A percentile compares a stretch with the other conserved stretches of the same genome.
Evolutionary conservation across 1,140 invertebrate genomes (phyloP).

Genomic region (Pogonomyrmex californicus): DNA sequence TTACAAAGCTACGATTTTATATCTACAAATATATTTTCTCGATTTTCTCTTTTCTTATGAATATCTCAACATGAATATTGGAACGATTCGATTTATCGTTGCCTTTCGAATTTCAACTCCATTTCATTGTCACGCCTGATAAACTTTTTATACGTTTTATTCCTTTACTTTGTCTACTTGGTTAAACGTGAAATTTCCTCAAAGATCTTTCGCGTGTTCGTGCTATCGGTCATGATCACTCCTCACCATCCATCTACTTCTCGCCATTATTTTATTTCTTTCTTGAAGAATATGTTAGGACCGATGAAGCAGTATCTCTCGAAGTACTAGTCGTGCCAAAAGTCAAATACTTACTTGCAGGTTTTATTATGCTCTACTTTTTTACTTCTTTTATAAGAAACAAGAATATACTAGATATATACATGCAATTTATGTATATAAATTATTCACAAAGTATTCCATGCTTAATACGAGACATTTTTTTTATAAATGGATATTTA

Average conservation of each 20-base stretch:
- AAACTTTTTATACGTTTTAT: constrained; percentile 52
- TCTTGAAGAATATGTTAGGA: constrained; percentile 31
- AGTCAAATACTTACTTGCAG: constrained; percentile 3
- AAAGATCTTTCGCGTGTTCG: constrained; percentile 28
- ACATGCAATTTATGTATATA: too few species aligned
- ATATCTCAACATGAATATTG: neutral
- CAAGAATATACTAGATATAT: neutral
- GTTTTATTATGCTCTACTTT: constrained; percentile 31
- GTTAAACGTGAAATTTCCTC: constrained; percentile 60
- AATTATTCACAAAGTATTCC: too few species aligned
- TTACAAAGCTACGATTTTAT: neutral
- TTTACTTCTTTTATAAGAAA: neutral
- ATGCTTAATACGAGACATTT: neutral
- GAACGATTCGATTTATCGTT: constrained; percentile 18
- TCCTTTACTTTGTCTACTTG: constrained; percentile 26
- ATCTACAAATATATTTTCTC: neutral
- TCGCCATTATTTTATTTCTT: constrained; percentile 51
- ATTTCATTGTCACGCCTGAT: constrained; percentile 42
- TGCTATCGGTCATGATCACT: constrained; percentile 59
- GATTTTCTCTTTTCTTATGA: neutral
- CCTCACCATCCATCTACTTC: constrained; percentile 54
- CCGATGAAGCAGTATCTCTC: constrained; percentile 24
- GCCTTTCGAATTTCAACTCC: constrained; percentile 16
- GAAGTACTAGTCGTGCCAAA: neutral
- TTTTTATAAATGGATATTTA: neutral